Conservation (phyloP, 2,888 invertebrate genomes). For the Maniola hyperantus region DNA sequence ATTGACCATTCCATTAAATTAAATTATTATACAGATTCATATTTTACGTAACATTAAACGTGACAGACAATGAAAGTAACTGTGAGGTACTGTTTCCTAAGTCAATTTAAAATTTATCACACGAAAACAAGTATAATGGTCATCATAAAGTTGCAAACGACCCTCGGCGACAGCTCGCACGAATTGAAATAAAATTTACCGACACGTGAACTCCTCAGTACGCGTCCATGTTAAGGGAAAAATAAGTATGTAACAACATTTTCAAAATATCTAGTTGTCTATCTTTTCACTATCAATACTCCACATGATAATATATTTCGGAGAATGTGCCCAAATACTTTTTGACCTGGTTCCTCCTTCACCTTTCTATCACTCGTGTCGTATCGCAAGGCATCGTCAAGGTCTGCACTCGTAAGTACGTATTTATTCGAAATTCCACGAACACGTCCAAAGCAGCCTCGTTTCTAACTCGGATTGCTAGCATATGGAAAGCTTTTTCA, state of each 20-base stretch:
- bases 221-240: not conserved
- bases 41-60: constrained; percentile 35
- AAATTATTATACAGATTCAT: constrained; percentile 9
- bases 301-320: too few relatives aligned
- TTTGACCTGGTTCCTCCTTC: too few relatives aligned
- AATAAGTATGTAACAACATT: not conserved
- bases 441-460: too few relatives aligned
- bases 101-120: constrained; percentile 45
- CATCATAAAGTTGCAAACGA: constrained; percentile 43
- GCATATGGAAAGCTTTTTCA: too few relatives aligned
- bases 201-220: constrained; percentile 50
- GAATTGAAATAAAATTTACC: constrained; percentile 60
- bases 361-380: too few relatives aligned
- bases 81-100: constrained; percentile 40
- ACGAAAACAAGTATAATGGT: constrained; percentile 45
- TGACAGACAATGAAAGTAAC: constrained; percentile 29
- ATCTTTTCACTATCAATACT: too few relatives aligned
- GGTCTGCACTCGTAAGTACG: too few relatives aligned
- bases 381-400: too few relatives aligned
- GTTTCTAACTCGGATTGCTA: too few relatives aligned
- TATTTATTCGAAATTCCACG: too few relatives aligned
- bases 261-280: not conserved
- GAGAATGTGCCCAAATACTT: too few relatives aligned
- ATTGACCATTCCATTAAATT: not conserved
- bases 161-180: constrained; percentile 48